Percentiles rank a stretch among this genome's conserved stretches.
phyloP scores from a whole-genome alignment of 2,888 invertebrate genomes.

The Melikaiella ostensackeni region DNA sequence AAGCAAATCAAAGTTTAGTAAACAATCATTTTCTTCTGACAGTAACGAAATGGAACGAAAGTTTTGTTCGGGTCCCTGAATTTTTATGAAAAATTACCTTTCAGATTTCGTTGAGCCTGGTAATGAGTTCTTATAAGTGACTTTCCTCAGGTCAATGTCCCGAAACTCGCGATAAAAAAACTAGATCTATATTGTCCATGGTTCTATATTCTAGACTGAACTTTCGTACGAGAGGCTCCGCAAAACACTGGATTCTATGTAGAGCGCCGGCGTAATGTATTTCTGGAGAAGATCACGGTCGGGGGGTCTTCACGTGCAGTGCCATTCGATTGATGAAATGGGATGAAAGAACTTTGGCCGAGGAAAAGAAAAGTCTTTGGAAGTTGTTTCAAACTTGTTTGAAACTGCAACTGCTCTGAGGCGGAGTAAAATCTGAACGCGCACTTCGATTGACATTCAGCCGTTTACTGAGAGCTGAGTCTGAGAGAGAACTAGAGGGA shows the following conservation, averaged over 20 bases:
- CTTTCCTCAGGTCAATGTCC: background rate
- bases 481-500: slow-evolving; percentile 6
- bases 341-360: background rate
- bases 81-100: slow-evolving; percentile 13
- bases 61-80: no score
- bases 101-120: background rate
- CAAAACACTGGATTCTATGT: slow-evolving; percentile 8
- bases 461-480: slow-evolving; percentile 16
- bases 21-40: no score
- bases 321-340: background rate
- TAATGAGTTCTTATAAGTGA: background rate
- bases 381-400: slow-evolving; percentile 12
- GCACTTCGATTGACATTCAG: slow-evolving; percentile 13
- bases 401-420: background rate
- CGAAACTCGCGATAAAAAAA: background rate
- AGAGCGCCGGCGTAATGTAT: slow-evolving; percentile 26
- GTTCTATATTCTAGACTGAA: background rate
- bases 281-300: slow-evolving; percentile 36
- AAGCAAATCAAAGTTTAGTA: no score
- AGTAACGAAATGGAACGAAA: no score
- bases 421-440: background rate
- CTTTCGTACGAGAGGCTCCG: background rate
- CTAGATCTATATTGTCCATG: background rate
- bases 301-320: slow-evolving; percentile 7
- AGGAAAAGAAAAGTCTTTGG: background rate